A percentile compares a stretch with the other conserved stretches of the same genome.
Evolutionary conservation across 2,797 vertebrate genomes (phyloP).

Genomic region (Cuculus canorus): DNA sequence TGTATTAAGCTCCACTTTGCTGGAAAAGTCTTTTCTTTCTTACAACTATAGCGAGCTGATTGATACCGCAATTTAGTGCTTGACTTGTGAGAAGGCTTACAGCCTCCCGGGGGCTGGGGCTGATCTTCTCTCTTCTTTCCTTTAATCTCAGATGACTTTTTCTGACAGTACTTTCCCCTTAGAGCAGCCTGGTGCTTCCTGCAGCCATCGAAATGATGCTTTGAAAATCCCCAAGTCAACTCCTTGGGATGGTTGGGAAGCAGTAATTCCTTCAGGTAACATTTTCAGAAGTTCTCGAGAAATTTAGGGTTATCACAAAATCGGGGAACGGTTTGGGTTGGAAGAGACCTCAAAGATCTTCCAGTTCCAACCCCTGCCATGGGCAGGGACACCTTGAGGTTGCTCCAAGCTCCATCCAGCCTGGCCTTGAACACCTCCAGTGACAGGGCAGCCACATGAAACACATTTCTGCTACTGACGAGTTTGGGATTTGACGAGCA

Average conservation of each 20-base stretch:
- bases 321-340: no score
- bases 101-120: neutral
- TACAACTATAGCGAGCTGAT: neutral
- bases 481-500: neutral
- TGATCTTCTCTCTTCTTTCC: neutral
- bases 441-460: no score
- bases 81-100: neutral
- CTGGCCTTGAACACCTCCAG: no score
- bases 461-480: neutral
- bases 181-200: neutral
- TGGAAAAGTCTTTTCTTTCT: neutral
- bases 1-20: neutral
- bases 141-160: neutral
- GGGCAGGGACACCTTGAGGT: no score
- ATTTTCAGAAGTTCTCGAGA: neutral
- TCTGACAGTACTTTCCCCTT: neutral
- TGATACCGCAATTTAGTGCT: neutral
- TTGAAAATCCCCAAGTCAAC: neutral
- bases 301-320: neutral
- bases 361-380: no score
- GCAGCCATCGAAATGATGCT: accelerated
- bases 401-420: no score
- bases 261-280: neutral
- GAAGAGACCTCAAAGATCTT: no score
- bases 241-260: neutral